Percentiles rank a stretch among this genome's conserved stretches.
Evolutionary conservation across 2,797 vertebrate genomes (phyloP).

Genomic region (Gallinago stenura): DNA sequence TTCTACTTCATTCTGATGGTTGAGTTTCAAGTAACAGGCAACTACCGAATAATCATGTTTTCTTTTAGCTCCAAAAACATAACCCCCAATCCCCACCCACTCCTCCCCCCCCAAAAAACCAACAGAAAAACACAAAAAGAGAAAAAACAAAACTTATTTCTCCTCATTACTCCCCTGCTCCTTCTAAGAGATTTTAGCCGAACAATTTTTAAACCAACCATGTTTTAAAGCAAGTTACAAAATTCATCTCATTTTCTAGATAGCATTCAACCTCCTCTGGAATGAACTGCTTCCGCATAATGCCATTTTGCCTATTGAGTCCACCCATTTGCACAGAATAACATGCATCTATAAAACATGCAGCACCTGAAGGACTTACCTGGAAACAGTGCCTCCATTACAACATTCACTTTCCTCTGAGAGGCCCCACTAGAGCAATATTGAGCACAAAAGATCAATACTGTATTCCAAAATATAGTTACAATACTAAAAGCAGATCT

Average conservation of each 20-base stretch:
- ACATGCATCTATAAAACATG: neutral
- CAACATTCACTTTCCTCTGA: neutral
- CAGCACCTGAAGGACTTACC: neutral
- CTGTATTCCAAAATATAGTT: neutral
- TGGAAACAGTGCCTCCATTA: neutral
- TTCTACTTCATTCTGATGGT: neutral
- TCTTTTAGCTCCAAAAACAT: neutral
- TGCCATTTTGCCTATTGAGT: neutral
- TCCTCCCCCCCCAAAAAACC: neutral
- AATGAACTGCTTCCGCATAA: neutral
- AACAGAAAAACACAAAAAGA: neutral
- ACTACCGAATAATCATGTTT: neutral
- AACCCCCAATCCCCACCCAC: too few species aligned
- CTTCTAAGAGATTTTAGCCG: neutral
- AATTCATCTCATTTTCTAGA: neutral
- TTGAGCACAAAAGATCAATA: neutral
- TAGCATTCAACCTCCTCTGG: neutral
- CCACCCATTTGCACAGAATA: neutral
- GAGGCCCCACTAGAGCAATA: neutral
- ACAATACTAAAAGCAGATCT: neutral
- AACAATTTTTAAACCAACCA: neutral
- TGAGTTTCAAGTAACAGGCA: neutral
- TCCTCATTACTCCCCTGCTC: neutral
- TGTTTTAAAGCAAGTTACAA: neutral
- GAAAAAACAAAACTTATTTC: neutral